Conservation (phyloP, 2,113 vertebrate genomes). For the Hypanus sabinus region DNA sequence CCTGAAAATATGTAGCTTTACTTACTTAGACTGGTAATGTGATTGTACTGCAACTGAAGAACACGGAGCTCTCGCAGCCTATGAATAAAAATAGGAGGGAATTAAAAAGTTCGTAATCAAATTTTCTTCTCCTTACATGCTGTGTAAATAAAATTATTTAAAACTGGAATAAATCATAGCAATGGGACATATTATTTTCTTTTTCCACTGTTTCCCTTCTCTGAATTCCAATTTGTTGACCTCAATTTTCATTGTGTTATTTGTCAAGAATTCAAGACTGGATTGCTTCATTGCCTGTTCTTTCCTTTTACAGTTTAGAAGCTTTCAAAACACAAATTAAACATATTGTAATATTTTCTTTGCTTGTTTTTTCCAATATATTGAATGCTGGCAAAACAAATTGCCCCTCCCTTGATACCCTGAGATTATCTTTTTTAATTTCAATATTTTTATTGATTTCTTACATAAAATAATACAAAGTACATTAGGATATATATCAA, state of each 20-base stretch:
- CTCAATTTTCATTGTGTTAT: background rate
- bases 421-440: too few relatives aligned
- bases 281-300: background rate
- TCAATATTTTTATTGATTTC: too few relatives aligned
- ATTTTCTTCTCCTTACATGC: background rate
- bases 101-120: background rate
- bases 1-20: background rate
- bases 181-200: background rate
- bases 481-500: too few relatives aligned
- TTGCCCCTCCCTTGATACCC: background rate
- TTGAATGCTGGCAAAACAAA: background rate
- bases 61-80: conserved; percentile 21
- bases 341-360: background rate
- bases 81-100: conserved; percentile 7
- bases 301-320: background rate
- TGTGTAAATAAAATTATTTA: background rate
- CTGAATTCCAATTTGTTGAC: background rate
- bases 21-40: conserved; percentile 21
- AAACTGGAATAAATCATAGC: background rate
- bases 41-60: conserved; percentile 33
- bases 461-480: too few relatives aligned
- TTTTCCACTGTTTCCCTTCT: background rate
- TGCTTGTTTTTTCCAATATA: background rate
- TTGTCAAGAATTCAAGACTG: background rate
- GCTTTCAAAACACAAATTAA: background rate